phyloP scores from a whole-genome alignment of 2,113 vertebrate genomes.

The Monarcha castaneiventris region DNA sequence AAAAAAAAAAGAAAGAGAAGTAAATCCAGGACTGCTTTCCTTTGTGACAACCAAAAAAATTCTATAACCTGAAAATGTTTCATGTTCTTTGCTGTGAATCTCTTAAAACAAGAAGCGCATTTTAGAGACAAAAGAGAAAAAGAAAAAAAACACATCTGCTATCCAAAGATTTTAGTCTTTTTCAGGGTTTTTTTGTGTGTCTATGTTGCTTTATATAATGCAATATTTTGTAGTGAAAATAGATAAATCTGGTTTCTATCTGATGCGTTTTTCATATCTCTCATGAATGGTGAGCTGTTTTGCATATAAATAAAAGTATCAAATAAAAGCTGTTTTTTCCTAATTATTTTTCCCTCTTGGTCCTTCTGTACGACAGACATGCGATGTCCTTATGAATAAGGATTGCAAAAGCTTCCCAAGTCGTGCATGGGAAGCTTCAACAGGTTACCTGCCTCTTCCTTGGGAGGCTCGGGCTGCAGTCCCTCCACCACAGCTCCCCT shows the following conservation, averaged over 20 bases:
- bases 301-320: constrained; percentile 90
- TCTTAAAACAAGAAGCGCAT: constrained; percentile 83
- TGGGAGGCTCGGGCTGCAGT: rapidly evolving
- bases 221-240: constrained; percentile 98
- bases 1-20: constrained; percentile 15
- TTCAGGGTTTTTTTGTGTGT: constrained; percentile 93
- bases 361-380: background rate
- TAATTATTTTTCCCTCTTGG: constrained; percentile 45
- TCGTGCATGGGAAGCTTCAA: background rate
- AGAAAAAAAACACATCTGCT: constrained; percentile 82
- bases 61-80: constrained; percentile 81
- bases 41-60: constrained; percentile 90
- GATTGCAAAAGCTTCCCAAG: background rate
- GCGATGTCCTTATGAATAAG: background rate
- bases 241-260: constrained; percentile 95
- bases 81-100: constrained; percentile 85
- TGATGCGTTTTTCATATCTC: constrained; percentile 92
- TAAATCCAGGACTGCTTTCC: constrained; percentile 79
- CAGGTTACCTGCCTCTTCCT: constrained; percentile 21
- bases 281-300: constrained; percentile 89
- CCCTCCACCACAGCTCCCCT: background rate
- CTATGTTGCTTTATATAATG: constrained; percentile 95
- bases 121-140: constrained; percentile 77
- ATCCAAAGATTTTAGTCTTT: constrained; percentile 99
- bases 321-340: constrained; percentile 74